phyloP scores from a whole-genome alignment of 1,140 invertebrate species.

The Drosophila mojavensis region DNA sequence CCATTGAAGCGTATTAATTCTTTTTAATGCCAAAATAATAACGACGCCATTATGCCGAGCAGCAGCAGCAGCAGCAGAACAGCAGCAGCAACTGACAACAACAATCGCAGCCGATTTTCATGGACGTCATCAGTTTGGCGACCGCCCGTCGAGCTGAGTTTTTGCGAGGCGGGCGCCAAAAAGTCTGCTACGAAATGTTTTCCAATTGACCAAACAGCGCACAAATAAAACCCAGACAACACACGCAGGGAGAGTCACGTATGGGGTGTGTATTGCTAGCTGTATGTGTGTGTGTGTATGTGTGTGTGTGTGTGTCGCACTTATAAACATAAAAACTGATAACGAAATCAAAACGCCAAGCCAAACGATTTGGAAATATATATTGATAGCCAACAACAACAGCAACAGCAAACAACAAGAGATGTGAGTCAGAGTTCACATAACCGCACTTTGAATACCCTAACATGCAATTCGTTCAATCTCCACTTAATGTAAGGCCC shows the following conservation, averaged over 20 bases:
- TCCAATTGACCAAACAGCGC: constrained; percentile 80
- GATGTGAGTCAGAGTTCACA: neutral
- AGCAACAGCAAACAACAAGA: constrained; percentile 9
- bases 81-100: constrained; percentile 28
- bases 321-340: constrained; percentile 82
- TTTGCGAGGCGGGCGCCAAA: constrained; percentile 60
- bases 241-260: constrained; percentile 4
- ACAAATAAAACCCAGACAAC: constrained; percentile 71
- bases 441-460: constrained; percentile 10
- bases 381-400: constrained; percentile 58
- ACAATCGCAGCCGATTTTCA: constrained; percentile 4
- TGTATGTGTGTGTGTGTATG: constrained; percentile 36
- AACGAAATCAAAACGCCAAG: constrained; percentile 80
- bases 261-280: constrained; percentile 18
- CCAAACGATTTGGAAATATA: constrained; percentile 79
- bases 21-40: constrained; percentile 83
- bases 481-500: neutral
- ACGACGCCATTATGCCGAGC: constrained; percentile 79
- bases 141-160: constrained; percentile 41
- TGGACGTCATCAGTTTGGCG: constrained; percentile 49
- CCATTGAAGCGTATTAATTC: constrained; percentile 82
- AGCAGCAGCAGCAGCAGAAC: constrained; percentile 31
- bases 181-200: constrained; percentile 81
- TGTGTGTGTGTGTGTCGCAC: constrained; percentile 51
- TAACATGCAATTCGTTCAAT: neutral